Percentiles rank a stretch among this genome's conserved stretches.
Evolutionary conservation across 2,888 invertebrate species (phyloP).

Genomic region (Caenorhabditis sulstoni): DNA sequence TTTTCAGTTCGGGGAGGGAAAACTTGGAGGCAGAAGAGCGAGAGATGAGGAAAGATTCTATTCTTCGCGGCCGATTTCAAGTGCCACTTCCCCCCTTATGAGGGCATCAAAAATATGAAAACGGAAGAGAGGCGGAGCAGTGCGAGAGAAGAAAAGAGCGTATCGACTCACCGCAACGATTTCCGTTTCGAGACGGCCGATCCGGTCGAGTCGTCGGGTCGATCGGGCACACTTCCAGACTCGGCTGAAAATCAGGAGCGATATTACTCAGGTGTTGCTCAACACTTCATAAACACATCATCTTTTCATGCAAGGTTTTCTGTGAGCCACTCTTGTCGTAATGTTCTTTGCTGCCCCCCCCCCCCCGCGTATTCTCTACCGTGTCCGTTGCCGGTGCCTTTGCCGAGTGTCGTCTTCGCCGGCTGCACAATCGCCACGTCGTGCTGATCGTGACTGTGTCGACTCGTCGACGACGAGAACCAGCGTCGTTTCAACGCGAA

Average conservation of each 20-base stretch:
- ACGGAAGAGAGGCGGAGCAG: conserved; percentile 7
- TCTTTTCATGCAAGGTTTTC: not conserved
- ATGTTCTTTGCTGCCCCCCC: too few relatives aligned
- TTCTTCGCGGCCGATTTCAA: conserved; percentile 24
- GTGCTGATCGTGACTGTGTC: conserved; percentile 59
- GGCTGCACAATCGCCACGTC: conserved; percentile 58
- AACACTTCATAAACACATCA: too few relatives aligned
- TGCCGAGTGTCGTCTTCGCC: conserved; percentile 59
- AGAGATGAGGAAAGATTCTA: not conserved
- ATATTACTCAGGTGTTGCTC: too few relatives aligned
- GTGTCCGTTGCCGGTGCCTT: conserved; percentile 13
- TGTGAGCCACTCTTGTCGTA: conserved; percentile 10
- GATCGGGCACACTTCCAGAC: conserved; percentile 63
- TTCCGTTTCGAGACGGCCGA: conserved; percentile 65
- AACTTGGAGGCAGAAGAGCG: not conserved
- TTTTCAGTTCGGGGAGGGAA: not conserved
- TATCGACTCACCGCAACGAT: conserved; percentile 64
- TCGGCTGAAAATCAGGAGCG: conserved; percentile 62
- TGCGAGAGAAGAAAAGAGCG: conserved; percentile 24
- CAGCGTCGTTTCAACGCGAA: conserved; percentile 73
- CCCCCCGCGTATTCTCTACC: conserved; percentile 32
- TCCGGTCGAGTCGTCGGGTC: conserved; percentile 62
- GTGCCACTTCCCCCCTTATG: conserved; percentile 36
- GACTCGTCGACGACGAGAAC: conserved; percentile 70
- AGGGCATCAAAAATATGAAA: conserved; percentile 30